Percentiles rank a stretch among this genome's conserved stretches.
Evolutionary conservation across 2,888 invertebrate species (phyloP).

Genomic region (Morinoia aosen): DNA sequence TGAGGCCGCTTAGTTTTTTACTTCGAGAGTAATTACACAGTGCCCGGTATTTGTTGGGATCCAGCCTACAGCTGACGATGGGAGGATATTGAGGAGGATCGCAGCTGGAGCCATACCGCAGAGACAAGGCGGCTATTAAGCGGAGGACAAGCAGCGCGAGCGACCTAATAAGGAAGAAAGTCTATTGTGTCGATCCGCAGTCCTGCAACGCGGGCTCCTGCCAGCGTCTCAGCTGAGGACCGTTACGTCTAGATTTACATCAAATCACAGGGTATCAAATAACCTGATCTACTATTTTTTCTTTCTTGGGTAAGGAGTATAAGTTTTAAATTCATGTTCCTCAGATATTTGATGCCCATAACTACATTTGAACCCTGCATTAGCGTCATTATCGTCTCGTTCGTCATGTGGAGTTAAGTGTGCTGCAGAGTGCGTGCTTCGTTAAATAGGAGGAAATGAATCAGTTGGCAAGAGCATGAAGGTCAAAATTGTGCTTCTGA

Average conservation of each 20-base stretch:
- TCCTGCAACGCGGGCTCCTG: neutral
- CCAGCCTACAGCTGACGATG: neutral
- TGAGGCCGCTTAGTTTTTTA: too few relatives aligned
- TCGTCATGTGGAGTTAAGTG: neutral
- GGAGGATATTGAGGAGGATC: neutral
- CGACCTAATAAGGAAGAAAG: neutral
- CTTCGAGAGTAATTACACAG: neutral
- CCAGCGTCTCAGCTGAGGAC: neutral
- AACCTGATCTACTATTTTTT: neutral
- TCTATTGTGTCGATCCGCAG: neutral
- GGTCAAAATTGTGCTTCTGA: neutral
- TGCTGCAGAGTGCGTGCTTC: neutral
- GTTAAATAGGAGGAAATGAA: neutral
- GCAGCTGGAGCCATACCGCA: neutral
- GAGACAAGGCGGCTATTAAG: neutral
- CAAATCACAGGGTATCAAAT: neutral
- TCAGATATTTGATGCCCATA: neutral
- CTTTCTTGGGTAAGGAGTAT: neutral
- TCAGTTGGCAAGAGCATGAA: neutral
- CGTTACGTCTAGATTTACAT: neutral
- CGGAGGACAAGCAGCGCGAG: neutral
- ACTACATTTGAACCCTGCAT: neutral
- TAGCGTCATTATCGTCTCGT: neutral
- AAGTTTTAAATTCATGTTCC: neutral
- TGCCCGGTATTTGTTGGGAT: neutral